A percentile compares a stretch with the other conserved stretches of the same genome.
phyloP scores from a whole-genome alignment of 2,888 invertebrate genomes.

The Mythimna albipuncta region DNA sequence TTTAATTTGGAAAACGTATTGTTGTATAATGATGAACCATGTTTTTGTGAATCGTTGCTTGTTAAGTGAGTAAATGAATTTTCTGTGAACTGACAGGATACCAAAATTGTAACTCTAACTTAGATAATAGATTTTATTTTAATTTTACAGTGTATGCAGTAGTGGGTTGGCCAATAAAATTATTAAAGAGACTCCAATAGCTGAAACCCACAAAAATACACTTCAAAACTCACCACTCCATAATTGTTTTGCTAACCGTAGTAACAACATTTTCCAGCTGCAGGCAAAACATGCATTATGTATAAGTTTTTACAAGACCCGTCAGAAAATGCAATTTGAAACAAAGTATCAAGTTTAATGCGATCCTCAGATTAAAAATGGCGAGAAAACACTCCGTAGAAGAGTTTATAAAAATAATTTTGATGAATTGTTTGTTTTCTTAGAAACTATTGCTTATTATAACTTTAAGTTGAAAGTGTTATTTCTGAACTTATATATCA shows the following conservation, averaged over 20 bases:
- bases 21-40: too few relatives aligned
- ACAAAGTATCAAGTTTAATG: conserved; percentile 90
- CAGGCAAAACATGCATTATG: conserved; percentile 88
- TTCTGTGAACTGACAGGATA: too few relatives aligned
- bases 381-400: conserved; percentile 71
- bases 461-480: conserved; percentile 36
- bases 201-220: background rate
- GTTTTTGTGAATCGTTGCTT: too few relatives aligned
- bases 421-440: conserved; percentile 61
- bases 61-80: too few relatives aligned
- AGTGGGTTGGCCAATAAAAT: too few relatives aligned
- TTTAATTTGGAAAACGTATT: too few relatives aligned
- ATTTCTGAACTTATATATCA: conserved; percentile 24
- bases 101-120: too few relatives aligned
- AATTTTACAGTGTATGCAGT: too few relatives aligned
- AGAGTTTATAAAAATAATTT: conserved; percentile 61
- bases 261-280: conserved; percentile 79
- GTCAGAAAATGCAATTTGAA: conserved; percentile 89
- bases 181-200: background rate
- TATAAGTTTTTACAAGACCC: conserved; percentile 88
- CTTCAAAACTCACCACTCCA: conserved; percentile 15
- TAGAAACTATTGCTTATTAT: conserved; percentile 34
- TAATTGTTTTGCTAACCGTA: conserved; percentile 30
- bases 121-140: too few relatives aligned
- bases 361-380: conserved; percentile 85